Evolutionary conservation across 2,113 vertebrate species (phyloP).

Genomic region (Thamnophis sirtalis): DNA sequence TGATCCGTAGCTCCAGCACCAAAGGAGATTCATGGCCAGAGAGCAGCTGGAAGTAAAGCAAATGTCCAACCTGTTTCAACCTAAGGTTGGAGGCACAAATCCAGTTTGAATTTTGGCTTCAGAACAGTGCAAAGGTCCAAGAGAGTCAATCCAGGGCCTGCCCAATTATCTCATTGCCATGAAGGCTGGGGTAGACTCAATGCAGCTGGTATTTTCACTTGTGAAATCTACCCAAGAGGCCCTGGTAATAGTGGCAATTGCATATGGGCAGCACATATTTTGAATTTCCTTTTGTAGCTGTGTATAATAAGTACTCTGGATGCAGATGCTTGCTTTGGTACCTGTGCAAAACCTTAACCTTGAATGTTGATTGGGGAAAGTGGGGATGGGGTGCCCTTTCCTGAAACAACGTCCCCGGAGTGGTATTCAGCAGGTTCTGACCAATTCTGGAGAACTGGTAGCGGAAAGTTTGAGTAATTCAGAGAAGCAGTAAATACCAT

Average conservation of each 20-base stretch:
- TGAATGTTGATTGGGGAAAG: background rate
- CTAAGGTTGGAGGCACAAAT: background rate
- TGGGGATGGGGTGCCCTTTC: background rate
- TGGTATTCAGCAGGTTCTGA: too few species aligned
- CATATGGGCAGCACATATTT: background rate
- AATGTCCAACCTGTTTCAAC: background rate
- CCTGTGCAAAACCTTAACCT: background rate
- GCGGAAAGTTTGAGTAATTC: too few species aligned
- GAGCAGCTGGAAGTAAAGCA: background rate
- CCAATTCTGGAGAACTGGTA: too few species aligned
- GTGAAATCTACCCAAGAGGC: background rate
- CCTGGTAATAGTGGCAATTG: background rate
- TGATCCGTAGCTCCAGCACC: background rate
- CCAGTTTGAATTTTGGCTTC: background rate
- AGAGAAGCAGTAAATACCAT: too few species aligned
- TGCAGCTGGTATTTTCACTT: background rate
- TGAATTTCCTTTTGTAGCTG: background rate
- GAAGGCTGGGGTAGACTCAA: background rate
- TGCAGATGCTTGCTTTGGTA: background rate
- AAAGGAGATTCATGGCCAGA: background rate
- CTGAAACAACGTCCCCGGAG: background rate
- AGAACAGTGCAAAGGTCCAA: background rate
- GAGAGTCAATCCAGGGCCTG: background rate
- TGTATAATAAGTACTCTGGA: background rate
- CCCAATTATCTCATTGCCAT: background rate